A percentile compares a stretch with the other conserved stretches of the same genome.
Evolutionary conservation across 2,797 vertebrate genomes (phyloP).

Genomic region (Leptoclinus maculatus): DNA sequence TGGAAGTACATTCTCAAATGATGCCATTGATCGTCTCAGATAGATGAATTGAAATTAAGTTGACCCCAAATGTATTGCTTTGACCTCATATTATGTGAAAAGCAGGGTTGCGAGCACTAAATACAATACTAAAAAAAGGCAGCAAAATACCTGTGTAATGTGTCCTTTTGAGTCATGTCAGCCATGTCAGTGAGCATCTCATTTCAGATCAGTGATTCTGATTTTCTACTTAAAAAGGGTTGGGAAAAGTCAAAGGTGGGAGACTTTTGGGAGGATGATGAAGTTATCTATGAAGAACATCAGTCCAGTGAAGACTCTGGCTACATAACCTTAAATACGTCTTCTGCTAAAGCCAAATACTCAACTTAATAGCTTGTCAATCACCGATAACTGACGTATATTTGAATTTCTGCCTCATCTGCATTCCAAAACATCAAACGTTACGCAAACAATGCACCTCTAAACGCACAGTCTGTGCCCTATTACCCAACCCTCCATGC

Average conservation of each 20-base stretch:
- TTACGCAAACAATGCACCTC: conserved; percentile 23
- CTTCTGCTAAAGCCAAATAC: background rate
- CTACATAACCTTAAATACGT: background rate
- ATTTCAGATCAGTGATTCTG: conserved; percentile 61
- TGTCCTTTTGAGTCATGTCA: conserved; percentile 48
- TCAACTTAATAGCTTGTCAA: background rate
- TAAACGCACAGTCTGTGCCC: conserved; percentile 42
- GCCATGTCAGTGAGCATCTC: conserved; percentile 68
- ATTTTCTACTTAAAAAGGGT: conserved; percentile 43
- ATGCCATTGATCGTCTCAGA: conserved; percentile 40
- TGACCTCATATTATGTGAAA: conserved; percentile 56
- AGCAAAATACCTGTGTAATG: conserved; percentile 37
- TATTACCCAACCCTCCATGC: conserved; percentile 25
- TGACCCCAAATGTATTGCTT: conserved; percentile 59
- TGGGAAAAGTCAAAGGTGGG: conserved; percentile 36
- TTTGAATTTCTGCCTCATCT: conserved; percentile 26
- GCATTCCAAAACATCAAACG: conserved; percentile 24
- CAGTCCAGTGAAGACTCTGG: conserved; percentile 7
- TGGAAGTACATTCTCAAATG: conserved; percentile 24
- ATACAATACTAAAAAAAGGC: conserved; percentile 11
- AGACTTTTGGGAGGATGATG: conserved; percentile 24
- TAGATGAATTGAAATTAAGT: conserved; percentile 62
- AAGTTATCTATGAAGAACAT: conserved; percentile 13
- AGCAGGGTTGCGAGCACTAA: conserved; percentile 6
- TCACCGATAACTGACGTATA: background rate